These are phyloP conservation scores for Geococcyx californianus DNA, from an alignment of 2,113 vertebrate genomes.

Conservation along the genomic window DNA sequence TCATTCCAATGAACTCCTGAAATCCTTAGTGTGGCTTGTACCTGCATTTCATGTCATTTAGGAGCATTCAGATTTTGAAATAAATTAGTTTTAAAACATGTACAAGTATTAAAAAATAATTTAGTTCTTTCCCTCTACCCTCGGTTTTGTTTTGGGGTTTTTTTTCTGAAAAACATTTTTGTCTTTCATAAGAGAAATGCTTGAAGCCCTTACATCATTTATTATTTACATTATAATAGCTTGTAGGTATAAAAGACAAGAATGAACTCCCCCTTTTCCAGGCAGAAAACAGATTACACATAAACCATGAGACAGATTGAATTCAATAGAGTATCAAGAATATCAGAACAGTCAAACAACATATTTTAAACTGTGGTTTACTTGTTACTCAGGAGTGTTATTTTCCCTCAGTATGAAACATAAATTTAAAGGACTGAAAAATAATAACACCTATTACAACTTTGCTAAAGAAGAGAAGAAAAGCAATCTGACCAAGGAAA, in stretches of 20 bases:
- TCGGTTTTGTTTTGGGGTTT: neutral
- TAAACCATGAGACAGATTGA: neutral
- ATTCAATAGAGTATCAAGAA: neutral
- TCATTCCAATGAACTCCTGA: neutral
- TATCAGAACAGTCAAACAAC: neutral
- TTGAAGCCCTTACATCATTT: neutral
- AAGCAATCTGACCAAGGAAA: neutral
- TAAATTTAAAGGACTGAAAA: neutral
- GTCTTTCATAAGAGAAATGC: neutral
- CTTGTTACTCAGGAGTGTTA: constrained; percentile 13
- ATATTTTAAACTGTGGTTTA: neutral
- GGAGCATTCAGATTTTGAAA: neutral
- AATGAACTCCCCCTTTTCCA: neutral
- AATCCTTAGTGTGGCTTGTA: neutral
- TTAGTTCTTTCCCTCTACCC: neutral
- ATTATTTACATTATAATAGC: neutral
- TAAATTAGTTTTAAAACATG: neutral
- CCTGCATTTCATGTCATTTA: neutral
- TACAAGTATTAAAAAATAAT: neutral
- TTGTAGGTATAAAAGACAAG: neutral
- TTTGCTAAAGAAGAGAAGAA: neutral
- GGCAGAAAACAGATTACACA: neutral
- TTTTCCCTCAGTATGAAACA: neutral
- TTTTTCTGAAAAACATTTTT: neutral
- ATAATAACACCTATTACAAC: neutral